A percentile compares a stretch with the other conserved stretches of the same genome.
These are phyloP conservation scores for Palaemon carinicauda DNA, from an alignment of 1,140 invertebrate genomes.

Conservation along the genomic window DNA sequence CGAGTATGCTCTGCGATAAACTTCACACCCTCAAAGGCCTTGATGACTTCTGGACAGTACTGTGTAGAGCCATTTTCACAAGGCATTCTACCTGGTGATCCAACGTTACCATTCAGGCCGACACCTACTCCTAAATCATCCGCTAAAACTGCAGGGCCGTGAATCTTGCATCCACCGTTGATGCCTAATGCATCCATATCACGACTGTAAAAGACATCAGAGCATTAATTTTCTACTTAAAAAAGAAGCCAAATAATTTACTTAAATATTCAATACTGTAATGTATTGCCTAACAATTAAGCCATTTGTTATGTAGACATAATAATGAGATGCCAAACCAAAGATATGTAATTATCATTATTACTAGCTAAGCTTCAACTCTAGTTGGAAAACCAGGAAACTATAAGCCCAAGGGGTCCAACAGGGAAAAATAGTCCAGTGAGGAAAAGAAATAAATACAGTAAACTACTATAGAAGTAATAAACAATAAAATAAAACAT, in stretches of 20 bases:
- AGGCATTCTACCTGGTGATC: constrained; percentile 38
- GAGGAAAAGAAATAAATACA: no score
- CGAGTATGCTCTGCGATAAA: constrained; percentile 94
- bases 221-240: not conserved
- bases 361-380: no score
- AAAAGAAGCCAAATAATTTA: not conserved
- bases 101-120: constrained; percentile 36
- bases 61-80: constrained; percentile 64
- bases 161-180: constrained; percentile 60
- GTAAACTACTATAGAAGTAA: no score
- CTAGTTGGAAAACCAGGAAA: no score
- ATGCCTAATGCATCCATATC: constrained; percentile 53
- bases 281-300: not conserved
- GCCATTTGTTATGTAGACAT: no score
- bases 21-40: constrained; percentile 88
- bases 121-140: constrained; percentile 53
- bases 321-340: no score
- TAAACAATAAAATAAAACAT: no score
- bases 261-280: not conserved
- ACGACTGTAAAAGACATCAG: not conserved
- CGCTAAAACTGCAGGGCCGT: constrained; percentile 55
- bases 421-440: no score
- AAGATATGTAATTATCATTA: no score
- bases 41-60: constrained; percentile 89
- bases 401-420: no score